Evolutionary conservation across 2,888 invertebrate species (phyloP).

Genomic region (Epirrhoe alternata): DNA sequence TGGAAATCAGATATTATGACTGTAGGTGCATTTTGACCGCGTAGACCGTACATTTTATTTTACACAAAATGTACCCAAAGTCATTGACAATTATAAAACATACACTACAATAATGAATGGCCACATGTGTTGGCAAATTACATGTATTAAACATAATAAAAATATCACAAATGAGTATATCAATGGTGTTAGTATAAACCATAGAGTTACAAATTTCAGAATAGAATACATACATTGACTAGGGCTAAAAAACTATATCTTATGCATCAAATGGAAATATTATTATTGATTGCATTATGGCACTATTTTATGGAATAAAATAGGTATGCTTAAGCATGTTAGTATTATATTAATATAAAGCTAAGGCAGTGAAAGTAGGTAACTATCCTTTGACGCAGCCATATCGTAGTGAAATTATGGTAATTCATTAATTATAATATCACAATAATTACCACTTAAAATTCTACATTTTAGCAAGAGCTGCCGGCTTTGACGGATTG

Average conservation of each 20-base stretch:
- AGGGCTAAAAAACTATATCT: constrained; percentile 63
- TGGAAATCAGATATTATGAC: constrained; percentile 54
- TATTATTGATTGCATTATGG: constrained; percentile 62
- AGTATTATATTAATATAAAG: constrained; percentile 51
- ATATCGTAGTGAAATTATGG: constrained; percentile 50
- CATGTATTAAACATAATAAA: constrained; percentile 69
- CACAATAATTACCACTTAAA: constrained; percentile 58
- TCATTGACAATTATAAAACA: constrained; percentile 42
- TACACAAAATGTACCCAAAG: constrained; percentile 49
- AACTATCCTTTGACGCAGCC: constrained; percentile 52
- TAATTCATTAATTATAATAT: constrained; percentile 58
- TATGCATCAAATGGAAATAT: constrained; percentile 52
- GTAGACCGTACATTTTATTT: constrained; percentile 10
- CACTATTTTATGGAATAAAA: constrained; percentile 80
- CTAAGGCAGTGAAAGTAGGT: constrained; percentile 68
- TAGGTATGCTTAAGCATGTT: constrained; percentile 65
- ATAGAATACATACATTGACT: constrained; percentile 67
- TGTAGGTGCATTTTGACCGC: constrained; percentile 57
- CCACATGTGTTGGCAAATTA: constrained; percentile 71
- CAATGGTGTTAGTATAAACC: constrained; percentile 54
- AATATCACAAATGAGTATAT: constrained; percentile 78
- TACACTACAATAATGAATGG: constrained; percentile 63
- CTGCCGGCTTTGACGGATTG: constrained; percentile 35
- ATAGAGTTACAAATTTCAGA: constrained; percentile 43
- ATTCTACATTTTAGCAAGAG: constrained; percentile 51